Percentiles rank a stretch among this genome's conserved stretches.
phyloP scores from a whole-genome alignment of 2,113 vertebrate genomes.

The Dasypus novemcinctus region DNA sequence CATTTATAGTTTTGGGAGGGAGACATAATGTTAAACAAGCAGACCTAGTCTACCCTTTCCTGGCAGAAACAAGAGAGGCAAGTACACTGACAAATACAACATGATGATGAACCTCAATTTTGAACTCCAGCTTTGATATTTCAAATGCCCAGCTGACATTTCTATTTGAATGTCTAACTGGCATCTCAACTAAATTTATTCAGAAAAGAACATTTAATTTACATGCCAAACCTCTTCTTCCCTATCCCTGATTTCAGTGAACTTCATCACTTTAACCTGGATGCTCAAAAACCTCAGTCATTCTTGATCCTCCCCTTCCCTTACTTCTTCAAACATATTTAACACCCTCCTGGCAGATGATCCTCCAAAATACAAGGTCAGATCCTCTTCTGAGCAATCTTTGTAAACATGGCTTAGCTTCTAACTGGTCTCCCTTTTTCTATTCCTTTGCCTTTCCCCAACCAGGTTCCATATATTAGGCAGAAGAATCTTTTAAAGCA shows the following conservation, averaged over 20 bases:
- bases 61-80: not conserved
- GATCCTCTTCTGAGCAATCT: not conserved
- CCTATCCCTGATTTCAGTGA: not conserved
- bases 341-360: not conserved
- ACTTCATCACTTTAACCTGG: not conserved
- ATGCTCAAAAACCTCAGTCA: not conserved
- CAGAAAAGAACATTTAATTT: not conserved
- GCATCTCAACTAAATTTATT: not conserved
- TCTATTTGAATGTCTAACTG: not conserved
- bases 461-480: not conserved
- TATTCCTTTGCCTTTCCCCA: not conserved
- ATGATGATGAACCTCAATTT: not conserved
- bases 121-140: not conserved
- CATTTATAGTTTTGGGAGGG: not conserved
- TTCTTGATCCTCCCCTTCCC: not conserved
- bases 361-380: constrained; percentile 19
- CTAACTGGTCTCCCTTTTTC: not conserved
- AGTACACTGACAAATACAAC: not conserved
- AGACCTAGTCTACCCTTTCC: not conserved
- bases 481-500: constrained; percentile 1
- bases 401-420: not conserved
- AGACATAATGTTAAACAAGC: not conserved
- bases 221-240: not conserved
- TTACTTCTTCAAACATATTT: not conserved
- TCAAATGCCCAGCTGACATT: constrained; percentile 3